Evolutionary conservation across 2,113 vertebrate species (phyloP).

Genomic region (Brachirus orientalis): DNA sequence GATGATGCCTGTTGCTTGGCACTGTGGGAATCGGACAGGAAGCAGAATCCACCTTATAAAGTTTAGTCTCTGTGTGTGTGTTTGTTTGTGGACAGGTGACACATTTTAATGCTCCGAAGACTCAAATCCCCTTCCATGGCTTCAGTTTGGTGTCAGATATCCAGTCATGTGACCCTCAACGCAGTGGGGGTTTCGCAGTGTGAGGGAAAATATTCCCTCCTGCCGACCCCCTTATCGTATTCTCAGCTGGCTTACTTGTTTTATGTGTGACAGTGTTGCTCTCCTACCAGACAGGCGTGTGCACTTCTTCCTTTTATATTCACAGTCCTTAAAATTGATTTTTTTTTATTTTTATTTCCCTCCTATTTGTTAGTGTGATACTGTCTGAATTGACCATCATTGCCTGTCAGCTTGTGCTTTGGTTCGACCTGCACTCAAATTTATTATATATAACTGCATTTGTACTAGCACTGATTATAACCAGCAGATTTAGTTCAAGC

Average conservation of each 20-base stretch:
- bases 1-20: slow-evolving; percentile 60
- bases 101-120: slow-evolving; percentile 39
- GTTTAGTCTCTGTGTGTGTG: slow-evolving; percentile 22
- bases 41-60: slow-evolving; percentile 61
- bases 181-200: slow-evolving; percentile 49
- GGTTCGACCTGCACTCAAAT: background rate
- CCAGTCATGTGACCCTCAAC: slow-evolving; percentile 32
- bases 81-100: slow-evolving; percentile 27
- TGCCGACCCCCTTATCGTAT: slow-evolving; percentile 20
- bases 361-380: too few species aligned
- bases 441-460: background rate
- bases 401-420: slow-evolving; percentile 22
- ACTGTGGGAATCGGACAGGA: slow-evolving; percentile 54
- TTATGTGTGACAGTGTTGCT: slow-evolving; percentile 13
- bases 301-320: slow-evolving; percentile 25
- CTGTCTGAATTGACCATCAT: too few species aligned
- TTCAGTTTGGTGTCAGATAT: slow-evolving; percentile 40
- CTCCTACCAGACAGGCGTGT: slow-evolving; percentile 30
- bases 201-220: slow-evolving; percentile 22
- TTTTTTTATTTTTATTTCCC: background rate
- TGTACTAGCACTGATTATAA: background rate
- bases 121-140: slow-evolving; percentile 47
- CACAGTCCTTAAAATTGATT: slow-evolving; percentile 24
- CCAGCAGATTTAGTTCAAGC: slow-evolving; percentile 4
- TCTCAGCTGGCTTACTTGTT: slow-evolving; percentile 33